These are phyloP conservation scores for Sphyrna mokarran DNA, from an alignment of 2,113 vertebrate genomes.

Conservation along the genomic window DNA sequence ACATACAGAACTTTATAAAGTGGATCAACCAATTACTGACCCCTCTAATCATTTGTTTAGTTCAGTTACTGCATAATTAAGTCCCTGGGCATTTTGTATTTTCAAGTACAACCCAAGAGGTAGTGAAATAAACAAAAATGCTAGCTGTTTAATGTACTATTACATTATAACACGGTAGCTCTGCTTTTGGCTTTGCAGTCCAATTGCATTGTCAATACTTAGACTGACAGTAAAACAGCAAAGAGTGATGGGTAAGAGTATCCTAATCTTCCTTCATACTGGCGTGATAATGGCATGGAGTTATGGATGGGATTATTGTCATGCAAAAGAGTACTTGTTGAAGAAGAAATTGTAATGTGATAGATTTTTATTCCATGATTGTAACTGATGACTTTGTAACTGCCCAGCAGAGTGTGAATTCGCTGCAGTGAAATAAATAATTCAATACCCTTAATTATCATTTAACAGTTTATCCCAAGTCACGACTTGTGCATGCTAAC, in stretches of 20 bases:
- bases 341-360: slow-evolving; percentile 3
- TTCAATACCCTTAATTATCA: background rate
- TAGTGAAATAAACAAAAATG: background rate
- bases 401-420: background rate
- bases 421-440: slow-evolving; percentile 22
- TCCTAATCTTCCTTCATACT: background rate
- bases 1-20: background rate
- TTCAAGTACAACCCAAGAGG: background rate
- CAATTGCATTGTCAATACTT: background rate
- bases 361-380: background rate
- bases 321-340: background rate
- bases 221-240: background rate
- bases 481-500: background rate
- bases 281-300: background rate
- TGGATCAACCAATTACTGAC: background rate
- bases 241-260: background rate
- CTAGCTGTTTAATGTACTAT: background rate
- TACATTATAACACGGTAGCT: background rate
- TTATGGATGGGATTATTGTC: background rate
- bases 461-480: background rate
- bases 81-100: background rate
- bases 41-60: background rate
- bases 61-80: background rate
- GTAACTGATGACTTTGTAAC: background rate
- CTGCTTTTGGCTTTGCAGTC: background rate